A percentile compares a stretch with the other conserved stretches of the same genome.
phyloP scores from a whole-genome alignment of 2,888 invertebrate species.

The Archips xylosteana region DNA sequence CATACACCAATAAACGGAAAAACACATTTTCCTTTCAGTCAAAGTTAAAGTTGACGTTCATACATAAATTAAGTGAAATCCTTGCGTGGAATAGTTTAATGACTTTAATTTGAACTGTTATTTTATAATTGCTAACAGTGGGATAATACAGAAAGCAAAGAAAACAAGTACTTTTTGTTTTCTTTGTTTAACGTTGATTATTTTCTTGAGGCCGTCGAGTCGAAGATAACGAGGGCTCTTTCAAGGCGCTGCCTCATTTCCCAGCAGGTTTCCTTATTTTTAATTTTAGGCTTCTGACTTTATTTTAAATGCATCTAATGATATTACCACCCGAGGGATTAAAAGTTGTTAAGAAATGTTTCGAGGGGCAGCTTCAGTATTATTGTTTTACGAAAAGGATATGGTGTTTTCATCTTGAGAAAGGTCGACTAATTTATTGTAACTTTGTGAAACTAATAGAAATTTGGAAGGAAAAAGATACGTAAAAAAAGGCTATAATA shows the following conservation, averaged over 20 bases:
- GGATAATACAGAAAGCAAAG: slow-evolving; percentile 26
- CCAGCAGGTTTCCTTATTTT: slow-evolving; percentile 68
- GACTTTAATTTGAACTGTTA: slow-evolving; percentile 21
- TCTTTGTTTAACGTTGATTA: slow-evolving; percentile 69
- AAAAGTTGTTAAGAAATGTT: slow-evolving; percentile 29
- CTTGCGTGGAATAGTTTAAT: slow-evolving; percentile 9
- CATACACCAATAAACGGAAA: not conserved
- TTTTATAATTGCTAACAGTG: slow-evolving; percentile 28
- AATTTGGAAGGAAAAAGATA: too few species aligned
- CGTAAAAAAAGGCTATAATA: too few species aligned
- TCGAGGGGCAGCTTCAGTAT: not conserved
- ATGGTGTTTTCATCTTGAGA: not conserved
- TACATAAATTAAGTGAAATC: not conserved
- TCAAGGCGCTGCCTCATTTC: slow-evolving; percentile 66
- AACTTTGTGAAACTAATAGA: too few species aligned
- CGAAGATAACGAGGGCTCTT: slow-evolving; percentile 72
- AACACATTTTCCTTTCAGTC: not conserved
- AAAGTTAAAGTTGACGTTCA: not conserved
- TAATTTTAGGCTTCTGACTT: slow-evolving; percentile 61
- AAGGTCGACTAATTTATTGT: too few species aligned
- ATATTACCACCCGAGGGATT: slow-evolving; percentile 47
- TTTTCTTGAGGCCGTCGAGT: slow-evolving; percentile 61
- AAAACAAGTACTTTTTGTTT: slow-evolving; percentile 45
- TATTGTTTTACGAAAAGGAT: not conserved
- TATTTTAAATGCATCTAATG: slow-evolving; percentile 49